Evolutionary conservation across 2,888 invertebrate species (phyloP).

Genomic region (Macrophya alboannulata): DNA sequence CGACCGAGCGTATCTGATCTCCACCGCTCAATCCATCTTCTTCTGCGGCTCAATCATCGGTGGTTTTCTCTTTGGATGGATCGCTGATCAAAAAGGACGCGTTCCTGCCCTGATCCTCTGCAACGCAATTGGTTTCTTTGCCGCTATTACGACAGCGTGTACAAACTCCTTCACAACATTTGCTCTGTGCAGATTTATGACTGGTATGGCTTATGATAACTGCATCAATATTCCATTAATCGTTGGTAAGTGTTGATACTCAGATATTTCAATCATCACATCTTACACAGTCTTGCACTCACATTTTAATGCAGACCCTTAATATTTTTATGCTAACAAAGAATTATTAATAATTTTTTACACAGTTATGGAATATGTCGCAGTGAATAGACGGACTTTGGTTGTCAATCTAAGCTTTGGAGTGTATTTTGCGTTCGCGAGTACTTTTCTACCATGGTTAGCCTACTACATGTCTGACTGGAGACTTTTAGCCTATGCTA

Average conservation of each 20-base stretch:
- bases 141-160: slow-evolving; percentile 80
- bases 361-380: slow-evolving; percentile 82
- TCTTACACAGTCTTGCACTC: not conserved
- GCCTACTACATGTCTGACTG: slow-evolving; percentile 81
- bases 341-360: not conserved
- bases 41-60: slow-evolving; percentile 82
- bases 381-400: slow-evolving; percentile 80
- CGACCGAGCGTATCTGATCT: slow-evolving; percentile 80
- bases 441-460: slow-evolving; percentile 81
- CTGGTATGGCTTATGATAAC: slow-evolving; percentile 82
- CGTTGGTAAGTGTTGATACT: slow-evolving; percentile 75
- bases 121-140: slow-evolving; percentile 77
- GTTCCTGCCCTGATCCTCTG: slow-evolving; percentile 81
- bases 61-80: slow-evolving; percentile 81
- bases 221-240: slow-evolving; percentile 82
- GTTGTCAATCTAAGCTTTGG: slow-evolving; percentile 82
- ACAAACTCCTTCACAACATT: slow-evolving; percentile 80
- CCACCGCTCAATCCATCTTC: slow-evolving; percentile 81
- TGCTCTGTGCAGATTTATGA: slow-evolving; percentile 80
- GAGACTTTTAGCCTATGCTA: slow-evolving; percentile 79
- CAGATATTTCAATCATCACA: not conserved
- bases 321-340: not conserved
- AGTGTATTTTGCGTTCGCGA: slow-evolving; percentile 81
- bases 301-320: not conserved
- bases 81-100: slow-evolving; percentile 82